These are phyloP conservation scores for Caenorhabditis sinica DNA, from an alignment of 2,888 invertebrate genomes.

Conservation along the genomic window DNA sequence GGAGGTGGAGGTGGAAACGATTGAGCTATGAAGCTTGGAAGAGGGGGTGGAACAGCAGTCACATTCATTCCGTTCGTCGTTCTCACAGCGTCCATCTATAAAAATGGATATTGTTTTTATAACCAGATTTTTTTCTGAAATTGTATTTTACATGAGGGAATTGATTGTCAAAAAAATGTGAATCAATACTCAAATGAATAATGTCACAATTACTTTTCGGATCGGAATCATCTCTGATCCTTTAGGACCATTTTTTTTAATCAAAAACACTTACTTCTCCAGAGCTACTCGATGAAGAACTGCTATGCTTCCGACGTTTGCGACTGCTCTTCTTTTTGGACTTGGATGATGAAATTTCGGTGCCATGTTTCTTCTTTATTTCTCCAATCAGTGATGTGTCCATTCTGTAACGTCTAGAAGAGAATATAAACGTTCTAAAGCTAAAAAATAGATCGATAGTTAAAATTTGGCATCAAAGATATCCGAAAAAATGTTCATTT, in stretches of 20 bases:
- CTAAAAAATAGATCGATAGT: too few species aligned
- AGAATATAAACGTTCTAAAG: too few species aligned
- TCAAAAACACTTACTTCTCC: slow-evolving; percentile 60
- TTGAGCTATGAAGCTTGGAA: slow-evolving; percentile 16
- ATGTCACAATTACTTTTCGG: too few species aligned
- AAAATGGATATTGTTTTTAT: too few species aligned
- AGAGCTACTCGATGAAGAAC: slow-evolving; percentile 66
- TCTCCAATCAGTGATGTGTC: slow-evolving; percentile 61
- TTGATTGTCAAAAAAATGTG: too few species aligned
- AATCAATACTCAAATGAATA: too few species aligned
- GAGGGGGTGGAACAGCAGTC: slow-evolving; percentile 50
- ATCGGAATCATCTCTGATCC: too few species aligned
- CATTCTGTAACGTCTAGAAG: slow-evolving; percentile 53
- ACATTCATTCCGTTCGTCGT: slow-evolving; percentile 55
- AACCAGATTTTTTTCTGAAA: too few species aligned
- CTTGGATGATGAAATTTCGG: slow-evolving; percentile 36
- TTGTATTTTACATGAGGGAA: too few species aligned
- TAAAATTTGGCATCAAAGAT: too few species aligned
- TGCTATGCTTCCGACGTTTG: slow-evolving; percentile 42
- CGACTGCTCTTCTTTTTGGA: slow-evolving; percentile 57
- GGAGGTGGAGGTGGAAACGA: slow-evolving; percentile 54
- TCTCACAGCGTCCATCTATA: background rate
- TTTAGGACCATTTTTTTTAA: background rate
- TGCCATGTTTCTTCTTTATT: slow-evolving; percentile 58
- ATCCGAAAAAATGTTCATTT: too few species aligned